Evolutionary conservation across 2,797 vertebrate species (phyloP), one percentile per base, ranked within the genome.

Genomic region (Macropus fuliginosus): DNA sequence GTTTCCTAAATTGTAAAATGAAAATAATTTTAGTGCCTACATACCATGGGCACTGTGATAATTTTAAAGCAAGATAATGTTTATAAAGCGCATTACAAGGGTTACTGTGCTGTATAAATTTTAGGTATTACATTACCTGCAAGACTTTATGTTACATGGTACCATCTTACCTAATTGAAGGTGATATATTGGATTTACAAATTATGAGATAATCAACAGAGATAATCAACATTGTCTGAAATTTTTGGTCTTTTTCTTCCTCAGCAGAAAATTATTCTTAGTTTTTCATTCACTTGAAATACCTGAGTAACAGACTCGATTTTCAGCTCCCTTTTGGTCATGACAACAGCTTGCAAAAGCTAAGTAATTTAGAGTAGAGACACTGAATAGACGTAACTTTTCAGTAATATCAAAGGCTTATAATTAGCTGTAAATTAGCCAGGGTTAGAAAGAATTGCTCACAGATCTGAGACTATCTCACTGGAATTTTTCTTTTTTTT

Each of bases 351-450:
- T 81, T 54, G 1, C 54, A 54, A 52, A 91, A 34, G 1, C 90
- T 54, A 54, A 91, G 52, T 91, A 91, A 54, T 54, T 91, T 91
- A 52, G 29, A 90, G 27, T 27, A 54, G 1, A 52, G 29, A 31
- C 31, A 54, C 28, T 54, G 90, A 29, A 54, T 34, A 52, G 54
- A 91, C 50, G 54, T 6, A 52, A 54, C 93, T 91, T 10, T 92
- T 95, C 57, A 94, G 66, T 81, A 96, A 92, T 0, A 96, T 91
- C 81, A 93, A 81, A 31, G 97, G 11, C 24, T 96, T 92, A 95
- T 94, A 95, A 95, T 96, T 97, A 96, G 92, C 92, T 92, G 94
- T 96, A 66, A 96, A 91, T 27, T 46, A 92, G 34, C n/a, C 92
- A 59, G 16, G 40, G 0, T 91, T 89, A n/a, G 13, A 95, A 94